Evolutionary conservation across 2,888 invertebrate species (phyloP).

Genomic region (Dendrolimus pini): DNA sequence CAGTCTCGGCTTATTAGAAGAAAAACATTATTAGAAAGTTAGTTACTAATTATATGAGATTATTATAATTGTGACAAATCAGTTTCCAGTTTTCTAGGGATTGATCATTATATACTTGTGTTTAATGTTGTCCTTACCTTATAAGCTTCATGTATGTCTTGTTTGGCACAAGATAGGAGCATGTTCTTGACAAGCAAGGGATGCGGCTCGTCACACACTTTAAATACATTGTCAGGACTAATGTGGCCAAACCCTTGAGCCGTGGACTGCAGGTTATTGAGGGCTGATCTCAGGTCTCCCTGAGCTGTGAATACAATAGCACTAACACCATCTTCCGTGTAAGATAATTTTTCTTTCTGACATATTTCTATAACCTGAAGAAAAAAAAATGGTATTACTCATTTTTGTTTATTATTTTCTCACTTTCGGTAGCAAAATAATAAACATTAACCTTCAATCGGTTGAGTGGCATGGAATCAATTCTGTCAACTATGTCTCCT

Average conservation of each 20-base stretch:
- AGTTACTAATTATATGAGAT: no score
- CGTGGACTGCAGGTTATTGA: slow-evolving; percentile 96
- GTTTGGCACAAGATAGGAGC: slow-evolving; percentile 88
- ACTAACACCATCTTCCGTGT: slow-evolving; percentile 94
- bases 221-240: slow-evolving; percentile 96
- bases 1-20: no score
- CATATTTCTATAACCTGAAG: slow-evolving; percentile 59
- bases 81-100: no score
- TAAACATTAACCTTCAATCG: no score
- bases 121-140: slow-evolving; percentile 49
- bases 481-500: no score
- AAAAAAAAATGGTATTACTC: not conserved
- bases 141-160: slow-evolving; percentile 91
- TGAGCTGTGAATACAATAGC: slow-evolving; percentile 99
- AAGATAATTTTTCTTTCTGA: slow-evolving; percentile 77
- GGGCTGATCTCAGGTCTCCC: slow-evolving; percentile 97
- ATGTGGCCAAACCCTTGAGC: slow-evolving; percentile 91
- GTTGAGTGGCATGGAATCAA: no score
- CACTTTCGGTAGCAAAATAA: no score
- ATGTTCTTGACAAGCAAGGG: slow-evolving; percentile 94
- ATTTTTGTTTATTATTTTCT: no score
- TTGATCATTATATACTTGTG: no score
- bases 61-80: no score
- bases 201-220: slow-evolving; percentile 99
- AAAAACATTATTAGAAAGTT: no score